phyloP scores from a whole-genome alignment of 2,113 vertebrate species.

The Thalassoma bifasciatum region DNA sequence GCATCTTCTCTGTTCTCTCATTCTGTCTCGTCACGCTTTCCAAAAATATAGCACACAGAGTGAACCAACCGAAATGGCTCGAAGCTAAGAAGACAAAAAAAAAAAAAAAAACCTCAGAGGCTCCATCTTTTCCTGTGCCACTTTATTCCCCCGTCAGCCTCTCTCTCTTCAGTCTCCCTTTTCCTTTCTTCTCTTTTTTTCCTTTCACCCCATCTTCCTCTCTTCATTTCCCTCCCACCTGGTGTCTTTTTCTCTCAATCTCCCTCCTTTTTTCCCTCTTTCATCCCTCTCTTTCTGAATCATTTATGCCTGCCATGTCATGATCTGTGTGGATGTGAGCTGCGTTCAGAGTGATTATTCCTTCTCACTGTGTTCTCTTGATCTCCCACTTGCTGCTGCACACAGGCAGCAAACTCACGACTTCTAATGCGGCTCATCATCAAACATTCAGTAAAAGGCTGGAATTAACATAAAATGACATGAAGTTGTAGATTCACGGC shows the following conservation, averaged over 20 bases:
- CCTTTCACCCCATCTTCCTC: slow-evolving; percentile 46
- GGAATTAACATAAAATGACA: slow-evolving; percentile 60
- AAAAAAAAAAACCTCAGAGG: slow-evolving; percentile 17
- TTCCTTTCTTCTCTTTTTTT: too few species aligned
- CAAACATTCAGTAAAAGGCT: slow-evolving; percentile 66
- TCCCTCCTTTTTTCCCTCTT: slow-evolving; percentile 56
- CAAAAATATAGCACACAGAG: slow-evolving; percentile 62
- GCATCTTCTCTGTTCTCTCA: slow-evolving; percentile 50
- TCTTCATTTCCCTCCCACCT: slow-evolving; percentile 68
- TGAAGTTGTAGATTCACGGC: slow-evolving; percentile 20
- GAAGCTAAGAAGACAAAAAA: slow-evolving; percentile 26
- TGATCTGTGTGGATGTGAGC: slow-evolving; percentile 78
- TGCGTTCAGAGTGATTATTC: slow-evolving; percentile 71
- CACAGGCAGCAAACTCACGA: slow-evolving; percentile 46
- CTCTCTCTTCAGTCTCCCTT: slow-evolving; percentile 45
- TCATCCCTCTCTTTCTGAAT: slow-evolving; percentile 66
- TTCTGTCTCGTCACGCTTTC: slow-evolving; percentile 69
- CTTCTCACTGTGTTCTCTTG: slow-evolving; percentile 69
- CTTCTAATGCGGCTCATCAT: slow-evolving; percentile 65
- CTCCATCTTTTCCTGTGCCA: slow-evolving; percentile 54
- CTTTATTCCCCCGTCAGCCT: slow-evolving; percentile 56
- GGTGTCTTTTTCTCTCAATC: slow-evolving; percentile 54
- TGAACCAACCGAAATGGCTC: slow-evolving; percentile 53
- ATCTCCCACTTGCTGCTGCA: slow-evolving; percentile 72
- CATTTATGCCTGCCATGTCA: slow-evolving; percentile 79